Conservation (phyloP, 1,140 invertebrate genomes). For the Linepithema humile region DNA sequence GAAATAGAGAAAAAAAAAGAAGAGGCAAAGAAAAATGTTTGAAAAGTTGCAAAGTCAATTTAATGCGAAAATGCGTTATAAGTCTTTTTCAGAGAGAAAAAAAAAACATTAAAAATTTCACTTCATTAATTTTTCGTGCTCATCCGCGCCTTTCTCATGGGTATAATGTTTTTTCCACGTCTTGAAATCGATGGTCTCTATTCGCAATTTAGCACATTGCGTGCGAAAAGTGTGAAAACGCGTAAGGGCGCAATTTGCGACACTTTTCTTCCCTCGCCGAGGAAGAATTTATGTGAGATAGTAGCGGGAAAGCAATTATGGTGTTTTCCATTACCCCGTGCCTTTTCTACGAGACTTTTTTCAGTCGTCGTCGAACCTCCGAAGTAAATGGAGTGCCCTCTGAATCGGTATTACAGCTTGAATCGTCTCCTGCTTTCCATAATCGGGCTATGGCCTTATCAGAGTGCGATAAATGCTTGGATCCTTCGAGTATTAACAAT, state of each 20-base stretch:
- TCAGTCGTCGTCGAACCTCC: not conserved
- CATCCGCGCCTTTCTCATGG: not conserved
- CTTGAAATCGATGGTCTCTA: not conserved
- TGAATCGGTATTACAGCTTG: slow-evolving; percentile 10
- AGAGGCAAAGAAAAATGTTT: not conserved
- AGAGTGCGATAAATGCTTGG: not conserved
- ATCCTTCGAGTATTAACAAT: not conserved
- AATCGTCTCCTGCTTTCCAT: slow-evolving; percentile 41
- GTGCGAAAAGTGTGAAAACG: not conserved
- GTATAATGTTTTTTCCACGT: not conserved
- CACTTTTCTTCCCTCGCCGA: not conserved
- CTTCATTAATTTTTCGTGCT: not conserved
- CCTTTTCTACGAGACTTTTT: not conserved
- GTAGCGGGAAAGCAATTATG: not conserved
- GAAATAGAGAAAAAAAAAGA: not conserved
- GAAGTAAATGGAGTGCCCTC: slow-evolving; percentile 14
- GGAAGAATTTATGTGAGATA: not conserved
- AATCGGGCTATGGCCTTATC: slow-evolving; percentile 32
- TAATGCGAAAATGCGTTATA: not conserved
- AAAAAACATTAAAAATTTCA: slow-evolving; percentile 8
- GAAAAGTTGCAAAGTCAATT: not conserved
- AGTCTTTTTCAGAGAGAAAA: not conserved
- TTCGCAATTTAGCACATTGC: slow-evolving; percentile 15
- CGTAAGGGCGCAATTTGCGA: not conserved
- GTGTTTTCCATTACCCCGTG: not conserved